phyloP scores from a whole-genome alignment of 2,888 invertebrate genomes.

The Eupelmus urozonus region DNA sequence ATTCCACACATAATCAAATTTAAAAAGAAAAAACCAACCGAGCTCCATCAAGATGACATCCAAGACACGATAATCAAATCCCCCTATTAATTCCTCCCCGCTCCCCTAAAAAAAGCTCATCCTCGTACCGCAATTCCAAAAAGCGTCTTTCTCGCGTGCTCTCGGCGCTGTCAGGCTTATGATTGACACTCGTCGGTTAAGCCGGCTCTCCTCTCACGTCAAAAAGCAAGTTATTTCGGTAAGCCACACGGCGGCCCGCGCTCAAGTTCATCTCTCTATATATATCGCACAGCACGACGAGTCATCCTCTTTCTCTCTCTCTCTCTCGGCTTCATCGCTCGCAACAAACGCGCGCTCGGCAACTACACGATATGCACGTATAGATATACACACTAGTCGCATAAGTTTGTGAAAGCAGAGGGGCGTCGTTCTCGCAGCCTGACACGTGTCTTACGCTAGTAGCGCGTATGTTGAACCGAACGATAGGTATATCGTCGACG shows the following conservation, averaged over 20 bases:
- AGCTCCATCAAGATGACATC: too few species aligned
- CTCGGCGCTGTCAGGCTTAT: not conserved
- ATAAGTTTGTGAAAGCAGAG: constrained; percentile 30
- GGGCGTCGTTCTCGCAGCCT: constrained; percentile 19
- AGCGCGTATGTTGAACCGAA: not conserved
- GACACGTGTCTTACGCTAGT: constrained; percentile 39
- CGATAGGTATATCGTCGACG: too few species aligned
- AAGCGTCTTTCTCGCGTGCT: not conserved
- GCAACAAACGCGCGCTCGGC: not conserved
- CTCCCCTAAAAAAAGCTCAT: not conserved
- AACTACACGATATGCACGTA: constrained; percentile 22
- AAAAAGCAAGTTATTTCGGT: constrained; percentile 32
- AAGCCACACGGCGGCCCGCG: not conserved
- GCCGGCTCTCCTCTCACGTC: not conserved
- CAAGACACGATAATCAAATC: not conserved
- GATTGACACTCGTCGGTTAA: constrained; percentile 43
- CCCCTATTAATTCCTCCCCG: not conserved
- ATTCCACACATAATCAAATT: too few species aligned
- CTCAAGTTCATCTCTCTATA: not conserved
- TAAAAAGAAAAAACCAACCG: too few species aligned
- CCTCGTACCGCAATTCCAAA: not conserved
- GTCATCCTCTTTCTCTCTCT: not conserved
- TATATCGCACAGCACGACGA: not conserved
- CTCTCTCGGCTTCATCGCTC: not conserved
- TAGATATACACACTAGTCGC: too few species aligned